phyloP scores from a whole-genome alignment of 1,140 invertebrate genomes.

The Drosophila bifasciata region DNA sequence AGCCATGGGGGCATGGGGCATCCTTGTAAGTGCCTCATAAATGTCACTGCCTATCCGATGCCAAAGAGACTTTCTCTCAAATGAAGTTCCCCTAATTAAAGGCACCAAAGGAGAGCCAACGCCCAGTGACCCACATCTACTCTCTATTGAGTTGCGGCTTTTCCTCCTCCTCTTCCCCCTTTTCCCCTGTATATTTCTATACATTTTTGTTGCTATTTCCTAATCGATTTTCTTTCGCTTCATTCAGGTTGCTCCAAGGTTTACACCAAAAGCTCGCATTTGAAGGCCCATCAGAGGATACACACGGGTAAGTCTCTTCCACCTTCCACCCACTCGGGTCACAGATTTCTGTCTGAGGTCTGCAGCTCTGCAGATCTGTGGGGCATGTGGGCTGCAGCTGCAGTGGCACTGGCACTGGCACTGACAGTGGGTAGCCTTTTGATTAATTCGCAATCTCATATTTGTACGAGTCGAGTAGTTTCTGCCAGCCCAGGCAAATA shows the following conservation, averaged over 20 bases:
- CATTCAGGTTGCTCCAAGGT: constrained; percentile 97
- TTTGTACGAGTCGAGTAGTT: constrained; percentile 46
- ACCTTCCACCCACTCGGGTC: constrained; percentile 31
- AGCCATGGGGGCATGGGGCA: constrained; percentile 42
- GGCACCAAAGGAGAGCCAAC: constrained; percentile 32
- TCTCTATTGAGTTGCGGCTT: constrained; percentile 6
- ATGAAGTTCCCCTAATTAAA: constrained; percentile 71
- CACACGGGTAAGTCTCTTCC: constrained; percentile 93
- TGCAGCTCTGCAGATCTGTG: constrained; percentile 30
- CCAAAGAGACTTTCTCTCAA: constrained; percentile 16
- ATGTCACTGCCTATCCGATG: constrained; percentile 58
- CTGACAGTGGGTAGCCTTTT: constrained; percentile 66
- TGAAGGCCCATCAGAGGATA: constrained; percentile 98
- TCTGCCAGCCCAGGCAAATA: constrained; percentile 71
- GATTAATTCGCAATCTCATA: constrained; percentile 80
- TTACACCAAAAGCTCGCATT: constrained; percentile 99
- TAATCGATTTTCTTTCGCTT: constrained; percentile 32
- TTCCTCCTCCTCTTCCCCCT: not conserved
- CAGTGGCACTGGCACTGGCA: constrained; percentile 9
- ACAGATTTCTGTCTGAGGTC: constrained; percentile 14
- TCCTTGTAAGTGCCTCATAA: constrained; percentile 76
- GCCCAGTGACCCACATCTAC: constrained; percentile 66
- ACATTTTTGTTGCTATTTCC: not conserved
- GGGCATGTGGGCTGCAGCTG: constrained; percentile 61
- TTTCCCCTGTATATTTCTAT: not conserved